Base-by-base conservation (phyloP, 1,140 invertebrate species). In the Lasioglossum baleicum region DNA sequence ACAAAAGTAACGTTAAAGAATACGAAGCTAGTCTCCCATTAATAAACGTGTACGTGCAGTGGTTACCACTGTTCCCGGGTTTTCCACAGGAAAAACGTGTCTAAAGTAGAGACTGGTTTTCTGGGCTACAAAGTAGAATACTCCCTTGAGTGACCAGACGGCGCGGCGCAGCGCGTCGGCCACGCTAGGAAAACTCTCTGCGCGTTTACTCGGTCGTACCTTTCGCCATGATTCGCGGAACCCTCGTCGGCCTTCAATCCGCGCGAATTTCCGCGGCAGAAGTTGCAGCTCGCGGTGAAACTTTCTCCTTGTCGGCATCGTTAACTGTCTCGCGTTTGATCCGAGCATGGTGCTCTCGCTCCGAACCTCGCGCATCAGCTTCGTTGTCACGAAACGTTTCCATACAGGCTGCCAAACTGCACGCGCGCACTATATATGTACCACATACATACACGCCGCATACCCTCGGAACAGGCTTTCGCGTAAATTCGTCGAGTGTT, bases 321-420 rank as follows among this genome's bases (percentile, higher is more conserved):
- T 85, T 85, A 85, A 85, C 70, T 61, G 44, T 26, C 51, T 85
- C 73, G 68, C 69, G 79, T 84, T 85, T 85, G 83, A 84, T 85
- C 70, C 83, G 40, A 58, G 31, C 58, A 53, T n/a, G 61, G 53
- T 64, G 51, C 69, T 17, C 48, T 61, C 61, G n/a, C n/a, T n/a
- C 67, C 61, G 35, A 75, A 68, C 64, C 58, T 74, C 2, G 31
- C 51, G 68, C 75, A 65, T 75, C 48, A 22, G 40, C 68, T 73
- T 70, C 63, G 78, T 84, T 71, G 61, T 68, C 77, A 64, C 63
- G 70, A 58, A 82, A 58, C 61, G 61, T 66, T 79, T 64, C 44
- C 20, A 42, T 48, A 40, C 53, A n/a, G 20, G n/a, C 53, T 8
- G 53, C 20, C 53, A 8, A 58, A 20, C 53, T 8, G 6, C 11